Percentiles rank a stretch among this genome's conserved stretches.
These are phyloP conservation scores for Accipiter cooperii DNA, from an alignment of 2,113 vertebrate genomes.

Conservation along the genomic window DNA sequence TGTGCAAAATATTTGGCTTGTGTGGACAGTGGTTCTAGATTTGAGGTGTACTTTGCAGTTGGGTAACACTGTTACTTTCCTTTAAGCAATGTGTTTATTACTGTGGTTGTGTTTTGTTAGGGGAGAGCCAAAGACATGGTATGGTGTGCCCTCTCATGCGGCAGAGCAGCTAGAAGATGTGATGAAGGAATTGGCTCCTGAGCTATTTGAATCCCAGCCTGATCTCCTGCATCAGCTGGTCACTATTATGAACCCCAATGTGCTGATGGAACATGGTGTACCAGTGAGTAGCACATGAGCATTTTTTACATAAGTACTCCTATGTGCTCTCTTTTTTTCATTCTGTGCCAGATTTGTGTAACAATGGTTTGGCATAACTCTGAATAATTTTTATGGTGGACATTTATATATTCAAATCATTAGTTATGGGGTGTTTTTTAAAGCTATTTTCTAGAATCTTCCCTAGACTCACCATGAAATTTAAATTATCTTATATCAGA, in stretches of 20 bases:
- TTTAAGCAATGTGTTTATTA: not conserved
- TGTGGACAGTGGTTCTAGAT: not conserved
- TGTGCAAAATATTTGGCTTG: not conserved
- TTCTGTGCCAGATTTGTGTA: not conserved
- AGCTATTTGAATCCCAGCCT: slow-evolving; percentile 95
- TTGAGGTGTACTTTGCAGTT: not conserved
- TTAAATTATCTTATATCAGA: not conserved
- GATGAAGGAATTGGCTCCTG: slow-evolving; percentile 95
- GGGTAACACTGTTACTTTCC: not conserved
- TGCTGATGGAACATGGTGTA: slow-evolving; percentile 96
- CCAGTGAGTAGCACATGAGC: slow-evolving; percentile 77
- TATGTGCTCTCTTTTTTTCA: not conserved
- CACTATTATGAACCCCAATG: slow-evolving; percentile 98
- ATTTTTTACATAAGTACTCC: not conserved
- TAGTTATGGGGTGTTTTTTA: not conserved
- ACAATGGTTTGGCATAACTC: not conserved
- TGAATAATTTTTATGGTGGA: not conserved
- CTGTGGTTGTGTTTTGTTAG: slow-evolving; percentile 61
- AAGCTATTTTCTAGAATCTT: not conserved
- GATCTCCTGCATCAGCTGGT: slow-evolving; percentile 96
- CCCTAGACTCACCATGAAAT: not conserved
- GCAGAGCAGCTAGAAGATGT: slow-evolving; percentile 95
- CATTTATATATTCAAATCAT: not conserved
- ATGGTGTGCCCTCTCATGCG: slow-evolving; percentile 92
- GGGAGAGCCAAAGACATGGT: slow-evolving; percentile 99